Evolutionary conservation across 2,113 vertebrate species (phyloP).

Genomic region (Rhinolophus ferrumequinum): DNA sequence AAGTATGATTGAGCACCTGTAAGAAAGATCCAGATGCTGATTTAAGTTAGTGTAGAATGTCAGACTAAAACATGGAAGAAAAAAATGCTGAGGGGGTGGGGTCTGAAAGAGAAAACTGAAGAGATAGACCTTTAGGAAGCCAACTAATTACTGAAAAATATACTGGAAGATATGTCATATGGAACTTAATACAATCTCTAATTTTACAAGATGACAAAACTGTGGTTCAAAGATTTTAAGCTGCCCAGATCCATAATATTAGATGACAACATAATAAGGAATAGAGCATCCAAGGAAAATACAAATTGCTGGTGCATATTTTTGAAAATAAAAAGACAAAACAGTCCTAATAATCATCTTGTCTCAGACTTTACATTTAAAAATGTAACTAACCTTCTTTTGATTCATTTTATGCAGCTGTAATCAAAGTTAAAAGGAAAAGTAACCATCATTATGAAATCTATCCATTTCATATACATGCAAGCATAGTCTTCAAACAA

Average conservation of each 20-base stretch:
- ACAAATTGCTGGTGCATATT: conserved; percentile 37
- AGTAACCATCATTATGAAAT: conserved; percentile 40
- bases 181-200: conserved; percentile 26
- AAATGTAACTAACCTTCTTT: background rate
- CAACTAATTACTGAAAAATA: background rate
- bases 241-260: background rate
- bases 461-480: background rate
- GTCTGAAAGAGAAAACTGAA: conserved; percentile 43
- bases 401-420: conserved; percentile 21
- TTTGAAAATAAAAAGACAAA: background rate
- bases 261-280: conserved; percentile 38
- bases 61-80: conserved; percentile 8
- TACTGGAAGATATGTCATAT: conserved; percentile 1
- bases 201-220: conserved; percentile 24
- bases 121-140: conserved; percentile 9
- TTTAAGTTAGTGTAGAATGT: background rate
- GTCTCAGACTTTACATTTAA: conserved; percentile 13
- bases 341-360: background rate
- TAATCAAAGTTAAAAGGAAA: conserved; percentile 31
- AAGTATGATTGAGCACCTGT: background rate
- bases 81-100: background rate
- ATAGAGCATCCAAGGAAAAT: conserved; percentile 2
- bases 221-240: conserved; percentile 34
- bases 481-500: background rate
- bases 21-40: background rate